Percentiles rank a stretch among this genome's conserved stretches.
Conservation (phyloP, 2,888 invertebrate genomes). For the Nezara viridula region DNA sequence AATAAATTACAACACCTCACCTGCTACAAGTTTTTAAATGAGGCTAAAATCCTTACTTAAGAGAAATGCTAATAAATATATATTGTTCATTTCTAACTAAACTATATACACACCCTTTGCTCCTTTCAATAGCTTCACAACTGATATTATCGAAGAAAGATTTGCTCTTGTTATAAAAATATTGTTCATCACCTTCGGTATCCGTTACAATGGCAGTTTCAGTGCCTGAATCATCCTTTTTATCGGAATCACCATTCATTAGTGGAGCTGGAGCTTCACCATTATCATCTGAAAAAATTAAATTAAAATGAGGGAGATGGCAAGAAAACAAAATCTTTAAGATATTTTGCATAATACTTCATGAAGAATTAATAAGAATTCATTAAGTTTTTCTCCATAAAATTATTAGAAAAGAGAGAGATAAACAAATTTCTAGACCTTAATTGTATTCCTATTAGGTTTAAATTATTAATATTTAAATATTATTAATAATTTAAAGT, state of each 20-base stretch:
- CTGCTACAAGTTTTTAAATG: too few species aligned
- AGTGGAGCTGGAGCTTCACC: slow-evolving; percentile 58
- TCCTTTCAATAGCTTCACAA: slow-evolving; percentile 96
- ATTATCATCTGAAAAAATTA: slow-evolving; percentile 52
- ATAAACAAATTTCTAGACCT: background rate
- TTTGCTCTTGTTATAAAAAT: slow-evolving; percentile 93
- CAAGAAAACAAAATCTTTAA: background rate
- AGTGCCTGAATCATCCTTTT: slow-evolving; percentile 87
- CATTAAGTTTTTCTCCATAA: background rate
- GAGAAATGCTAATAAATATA: too few species aligned
- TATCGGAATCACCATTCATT: slow-evolving; percentile 78
- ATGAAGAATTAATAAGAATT: background rate
- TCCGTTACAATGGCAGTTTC: slow-evolving; percentile 84
- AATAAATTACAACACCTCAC: too few species aligned
- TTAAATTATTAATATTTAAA: too few species aligned
- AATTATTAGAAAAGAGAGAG: background rate
- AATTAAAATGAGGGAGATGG: background rate
- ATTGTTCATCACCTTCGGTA: slow-evolving; percentile 75
- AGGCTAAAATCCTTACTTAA: too few species aligned
- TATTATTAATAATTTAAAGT: too few species aligned
- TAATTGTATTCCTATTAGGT: background rate
- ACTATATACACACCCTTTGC: slow-evolving; percentile 72
- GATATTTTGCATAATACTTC: background rate
- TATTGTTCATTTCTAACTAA: too few species aligned
- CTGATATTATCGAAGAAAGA: slow-evolving; percentile 99